phyloP scores from a whole-genome alignment of 2,113 vertebrate species.

The Geothlypis trichas region DNA sequence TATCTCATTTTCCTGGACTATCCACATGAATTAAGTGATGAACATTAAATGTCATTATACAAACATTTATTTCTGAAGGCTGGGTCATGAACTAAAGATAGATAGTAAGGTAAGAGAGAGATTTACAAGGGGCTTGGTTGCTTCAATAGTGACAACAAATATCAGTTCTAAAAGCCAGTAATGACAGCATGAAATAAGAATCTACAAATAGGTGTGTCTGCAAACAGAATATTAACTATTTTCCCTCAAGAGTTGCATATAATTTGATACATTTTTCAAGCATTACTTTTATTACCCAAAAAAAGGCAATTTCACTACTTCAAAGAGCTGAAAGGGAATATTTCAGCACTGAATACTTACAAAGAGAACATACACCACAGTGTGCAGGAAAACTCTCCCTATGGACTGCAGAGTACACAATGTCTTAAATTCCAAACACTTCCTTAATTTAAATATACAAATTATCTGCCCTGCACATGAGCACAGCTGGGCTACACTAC shows the following conservation, averaged over 20 bases:
- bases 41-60: neutral
- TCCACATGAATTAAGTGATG: neutral
- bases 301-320: neutral
- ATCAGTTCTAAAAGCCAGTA: neutral
- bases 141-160: neutral
- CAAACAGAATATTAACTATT: neutral
- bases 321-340: neutral
- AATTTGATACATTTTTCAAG: neutral
- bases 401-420: neutral
- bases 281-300: neutral
- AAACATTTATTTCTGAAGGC: neutral
- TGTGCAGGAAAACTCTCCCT: neutral
- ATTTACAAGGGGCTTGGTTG: neutral
- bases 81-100: slow-evolving; percentile 22
- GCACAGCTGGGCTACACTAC: slow-evolving; percentile 21
- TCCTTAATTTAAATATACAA: neutral
- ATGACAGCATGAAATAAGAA: slow-evolving; percentile 26
- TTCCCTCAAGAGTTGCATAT: neutral
- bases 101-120: slow-evolving; percentile 1
- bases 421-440: neutral
- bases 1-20: neutral
- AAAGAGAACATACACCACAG: neutral
- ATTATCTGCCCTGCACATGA: neutral
- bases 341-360: neutral
- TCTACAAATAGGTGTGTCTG: slow-evolving; percentile 44